Evolutionary conservation across 2,888 invertebrate genomes (phyloP).

Genomic region (Smittia sp.): DNA sequence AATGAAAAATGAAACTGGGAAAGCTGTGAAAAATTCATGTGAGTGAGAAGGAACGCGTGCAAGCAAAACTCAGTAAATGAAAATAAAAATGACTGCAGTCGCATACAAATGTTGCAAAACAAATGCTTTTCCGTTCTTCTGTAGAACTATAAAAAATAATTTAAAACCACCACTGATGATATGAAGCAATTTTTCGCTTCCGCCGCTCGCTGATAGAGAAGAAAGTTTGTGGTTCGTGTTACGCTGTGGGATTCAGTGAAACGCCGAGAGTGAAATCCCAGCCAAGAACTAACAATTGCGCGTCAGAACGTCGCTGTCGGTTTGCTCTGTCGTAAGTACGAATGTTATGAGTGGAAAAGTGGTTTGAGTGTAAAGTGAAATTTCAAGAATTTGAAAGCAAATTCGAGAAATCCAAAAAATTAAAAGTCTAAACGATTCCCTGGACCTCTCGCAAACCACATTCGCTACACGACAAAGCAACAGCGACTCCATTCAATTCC

Average conservation of each 20-base stretch:
- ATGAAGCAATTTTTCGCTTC: not conserved
- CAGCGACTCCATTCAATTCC: not conserved
- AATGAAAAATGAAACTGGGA: not conserved
- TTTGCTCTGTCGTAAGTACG: no score
- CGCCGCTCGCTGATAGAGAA: not conserved
- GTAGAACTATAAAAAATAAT: slow-evolving; percentile 30
- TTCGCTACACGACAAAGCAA: no score
- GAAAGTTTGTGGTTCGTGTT: not conserved
- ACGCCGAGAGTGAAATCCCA: slow-evolving; percentile 8
- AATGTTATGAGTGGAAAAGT: no score
- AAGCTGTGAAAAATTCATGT: not conserved
- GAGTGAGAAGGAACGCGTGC: not conserved
- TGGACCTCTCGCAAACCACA: no score
- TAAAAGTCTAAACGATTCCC: no score
- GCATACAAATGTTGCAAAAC: slow-evolving; percentile 22
- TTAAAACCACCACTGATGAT: slow-evolving; percentile 12
- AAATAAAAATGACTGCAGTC: slow-evolving; percentile 18
- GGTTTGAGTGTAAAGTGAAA: not conserved
- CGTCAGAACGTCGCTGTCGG: not conserved
- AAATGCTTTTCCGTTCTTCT: slow-evolving; percentile 5
- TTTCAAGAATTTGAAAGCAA: no score
- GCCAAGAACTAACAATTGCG: not conserved
- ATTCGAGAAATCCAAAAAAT: no score
- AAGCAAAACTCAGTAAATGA: not conserved
- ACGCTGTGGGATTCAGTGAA: not conserved